phyloP scores from a whole-genome alignment of 2,888 invertebrate genomes.

The Phaonia tiefii region DNA sequence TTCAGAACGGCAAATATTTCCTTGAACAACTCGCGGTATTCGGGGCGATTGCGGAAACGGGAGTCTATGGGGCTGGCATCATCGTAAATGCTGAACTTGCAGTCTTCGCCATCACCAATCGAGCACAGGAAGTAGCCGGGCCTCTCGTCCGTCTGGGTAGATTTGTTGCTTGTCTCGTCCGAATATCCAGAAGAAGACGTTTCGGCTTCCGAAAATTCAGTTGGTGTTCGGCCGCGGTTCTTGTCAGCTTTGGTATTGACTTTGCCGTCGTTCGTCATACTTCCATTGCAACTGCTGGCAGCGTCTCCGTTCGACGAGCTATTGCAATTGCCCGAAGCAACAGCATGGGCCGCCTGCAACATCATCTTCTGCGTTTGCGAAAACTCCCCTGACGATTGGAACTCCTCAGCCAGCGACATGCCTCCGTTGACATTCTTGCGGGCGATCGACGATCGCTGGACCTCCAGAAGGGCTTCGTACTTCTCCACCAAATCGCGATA shows the following conservation, averaged over 20 bases:
- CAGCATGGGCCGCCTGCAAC: constrained; percentile 57
- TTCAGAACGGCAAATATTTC: constrained; percentile 92
- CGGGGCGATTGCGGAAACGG: constrained; percentile 90
- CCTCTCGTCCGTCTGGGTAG: constrained; percentile 90
- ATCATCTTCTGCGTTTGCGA: constrained; percentile 79
- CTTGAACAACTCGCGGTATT: constrained; percentile 89
- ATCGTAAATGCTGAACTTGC: constrained; percentile 92
- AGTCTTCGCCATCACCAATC: constrained; percentile 92
- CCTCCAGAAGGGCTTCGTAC: constrained; percentile 90
- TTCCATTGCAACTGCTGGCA: constrained; percentile 64
- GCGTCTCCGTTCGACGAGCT: constrained; percentile 74
- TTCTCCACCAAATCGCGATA: constrained; percentile 91
- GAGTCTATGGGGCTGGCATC: constrained; percentile 90
- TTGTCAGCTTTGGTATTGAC: constrained; percentile 69
- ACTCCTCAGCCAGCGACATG: constrained; percentile 83
- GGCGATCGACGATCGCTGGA: constrained; percentile 85
- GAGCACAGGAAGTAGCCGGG: constrained; percentile 92
- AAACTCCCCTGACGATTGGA: constrained; percentile 88
- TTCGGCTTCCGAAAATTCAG: constrained; percentile 92
- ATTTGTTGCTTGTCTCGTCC: constrained; percentile 91
- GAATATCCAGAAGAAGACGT: constrained; percentile 92
- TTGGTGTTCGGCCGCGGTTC: constrained; percentile 86
- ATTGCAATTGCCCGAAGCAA: constrained; percentile 43
- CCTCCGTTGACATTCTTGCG: constrained; percentile 81
- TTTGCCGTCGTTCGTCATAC: constrained; percentile 61